Evolutionary conservation across 2,888 invertebrate species (phyloP).

Genomic region (Drosophila pseudotalamancana): DNA sequence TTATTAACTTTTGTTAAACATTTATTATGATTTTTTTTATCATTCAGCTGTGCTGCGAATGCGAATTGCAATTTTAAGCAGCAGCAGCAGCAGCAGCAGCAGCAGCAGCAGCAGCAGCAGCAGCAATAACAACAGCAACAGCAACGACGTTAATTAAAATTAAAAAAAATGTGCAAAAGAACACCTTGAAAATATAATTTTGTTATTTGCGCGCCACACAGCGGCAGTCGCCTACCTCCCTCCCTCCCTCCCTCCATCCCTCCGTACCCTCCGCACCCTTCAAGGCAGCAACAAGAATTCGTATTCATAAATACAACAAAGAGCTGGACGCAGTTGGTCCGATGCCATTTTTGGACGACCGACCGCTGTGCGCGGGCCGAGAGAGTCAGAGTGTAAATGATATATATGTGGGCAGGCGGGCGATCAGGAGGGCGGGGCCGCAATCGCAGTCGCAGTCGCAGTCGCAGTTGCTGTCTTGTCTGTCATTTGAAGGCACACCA

Average conservation of each 20-base stretch:
- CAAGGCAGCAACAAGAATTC: conserved; percentile 18
- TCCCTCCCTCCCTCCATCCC: conserved; percentile 2
- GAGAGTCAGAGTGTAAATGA: conserved; percentile 77
- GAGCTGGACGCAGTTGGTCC: conserved; percentile 27
- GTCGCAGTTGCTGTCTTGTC: conserved; percentile 56
- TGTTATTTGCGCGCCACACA: conserved; percentile 74
- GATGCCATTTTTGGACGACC: conserved; percentile 73
- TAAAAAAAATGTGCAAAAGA: conserved; percentile 71
- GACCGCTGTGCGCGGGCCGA: too few species aligned
- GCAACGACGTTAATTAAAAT: conserved; percentile 72
- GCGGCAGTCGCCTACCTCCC: conserved; percentile 36
- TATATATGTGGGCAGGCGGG: conserved; percentile 68
- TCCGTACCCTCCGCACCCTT: neutral
- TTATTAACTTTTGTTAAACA: conserved; percentile 70
- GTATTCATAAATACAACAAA: conserved; percentile 63
- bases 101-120: too few species aligned
- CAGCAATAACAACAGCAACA: conserved; percentile 20
- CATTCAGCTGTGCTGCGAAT: conserved; percentile 53
- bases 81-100: conserved; percentile 32
- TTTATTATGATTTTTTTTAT: conserved; percentile 53
- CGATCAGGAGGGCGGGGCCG: conserved; percentile 34
- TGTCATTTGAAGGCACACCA: conserved; percentile 68
- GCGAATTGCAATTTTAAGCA: conserved; percentile 69
- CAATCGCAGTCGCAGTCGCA: conserved; percentile 20
- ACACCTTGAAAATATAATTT: conserved; percentile 78